These are phyloP conservation scores for Drosophila robusta DNA, from an alignment of 2,888 invertebrate genomes.

Conservation along the genomic window DNA sequence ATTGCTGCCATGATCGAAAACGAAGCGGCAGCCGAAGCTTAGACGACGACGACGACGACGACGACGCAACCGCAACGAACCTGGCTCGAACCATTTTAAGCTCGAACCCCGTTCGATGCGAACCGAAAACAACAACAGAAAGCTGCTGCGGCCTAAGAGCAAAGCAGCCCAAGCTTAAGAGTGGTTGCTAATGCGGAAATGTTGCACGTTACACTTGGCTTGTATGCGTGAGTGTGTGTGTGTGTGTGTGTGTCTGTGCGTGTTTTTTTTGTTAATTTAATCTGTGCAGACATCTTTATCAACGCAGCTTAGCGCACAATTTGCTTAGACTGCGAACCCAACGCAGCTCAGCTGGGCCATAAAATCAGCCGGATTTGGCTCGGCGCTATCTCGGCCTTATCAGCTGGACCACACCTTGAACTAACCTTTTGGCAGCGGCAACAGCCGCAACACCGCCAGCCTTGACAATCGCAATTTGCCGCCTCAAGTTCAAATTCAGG, in stretches of 20 bases:
- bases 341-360: slow-evolving; percentile 33
- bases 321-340: slow-evolving; percentile 14
- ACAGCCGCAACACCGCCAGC: slow-evolving; percentile 27
- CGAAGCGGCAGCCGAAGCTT: slow-evolving; percentile 60
- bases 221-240: slow-evolving; percentile 34
- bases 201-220: slow-evolving; percentile 62
- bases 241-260: slow-evolving; percentile 17
- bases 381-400: slow-evolving; percentile 37
- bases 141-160: slow-evolving; percentile 59
- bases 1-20: slow-evolving; percentile 78
- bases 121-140: slow-evolving; percentile 26
- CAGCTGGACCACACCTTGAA: slow-evolving; percentile 67
- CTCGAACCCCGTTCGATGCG: slow-evolving; percentile 51
- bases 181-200: slow-evolving; percentile 70
- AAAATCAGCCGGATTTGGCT: slow-evolving; percentile 12
- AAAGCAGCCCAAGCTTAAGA: slow-evolving; percentile 53
- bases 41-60: slow-evolving; percentile 21
- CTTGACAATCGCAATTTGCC: slow-evolving; percentile 68
- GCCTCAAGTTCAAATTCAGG: slow-evolving; percentile 71
- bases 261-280: slow-evolving; percentile 25
- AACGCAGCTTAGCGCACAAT: background rate
- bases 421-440: slow-evolving; percentile 61
- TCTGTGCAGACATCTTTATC: slow-evolving; percentile 71
- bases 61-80: slow-evolving; percentile 46
- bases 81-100: slow-evolving; percentile 71